Evolutionary conservation across 2,888 invertebrate species (phyloP).

Genomic region (Baronia brevicornis): DNA sequence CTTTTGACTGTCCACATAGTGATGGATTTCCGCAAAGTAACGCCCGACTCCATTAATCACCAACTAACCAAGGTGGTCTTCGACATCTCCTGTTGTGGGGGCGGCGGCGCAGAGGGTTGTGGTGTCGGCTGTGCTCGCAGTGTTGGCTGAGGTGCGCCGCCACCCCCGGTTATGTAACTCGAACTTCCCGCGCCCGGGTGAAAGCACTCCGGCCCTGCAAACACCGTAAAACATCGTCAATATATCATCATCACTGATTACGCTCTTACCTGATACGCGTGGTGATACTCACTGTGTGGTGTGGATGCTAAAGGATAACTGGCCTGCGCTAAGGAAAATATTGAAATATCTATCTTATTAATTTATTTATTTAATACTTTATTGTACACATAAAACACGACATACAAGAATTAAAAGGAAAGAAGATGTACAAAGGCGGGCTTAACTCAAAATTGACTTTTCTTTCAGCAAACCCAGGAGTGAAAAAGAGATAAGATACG

Average conservation of each 20-base stretch:
- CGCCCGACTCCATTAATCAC: no score
- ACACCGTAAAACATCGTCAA: no score
- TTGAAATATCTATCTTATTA: conserved; percentile 9
- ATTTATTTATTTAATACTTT: no score
- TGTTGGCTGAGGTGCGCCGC: conserved; percentile 43
- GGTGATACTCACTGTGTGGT: conserved; percentile 62
- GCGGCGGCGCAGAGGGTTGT: conserved; percentile 45
- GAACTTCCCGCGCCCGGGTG: conserved; percentile 51
- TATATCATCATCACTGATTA: neutral
- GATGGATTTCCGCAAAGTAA: no score
- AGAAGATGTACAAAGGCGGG: no score
- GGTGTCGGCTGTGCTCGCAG: conserved; percentile 45
- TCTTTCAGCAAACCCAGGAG: no score
- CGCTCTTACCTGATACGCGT: neutral
- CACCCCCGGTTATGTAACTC: conserved; percentile 50
- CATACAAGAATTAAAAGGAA: no score
- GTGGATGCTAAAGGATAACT: conserved; percentile 71
- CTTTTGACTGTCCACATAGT: no score
- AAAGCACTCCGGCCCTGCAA: conserved; percentile 66
- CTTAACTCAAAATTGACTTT: no score
- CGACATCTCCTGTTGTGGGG: conserved; percentile 59
- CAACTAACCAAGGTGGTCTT: conserved; percentile 54
- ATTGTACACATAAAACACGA: no score
- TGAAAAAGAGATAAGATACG: no score
- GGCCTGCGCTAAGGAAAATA: conserved; percentile 53